Evolutionary conservation across 1,140 invertebrate genomes (phyloP), one percentile per base, ranked within the genome.

Genomic region (Conopomorpha cramerella): DNA sequence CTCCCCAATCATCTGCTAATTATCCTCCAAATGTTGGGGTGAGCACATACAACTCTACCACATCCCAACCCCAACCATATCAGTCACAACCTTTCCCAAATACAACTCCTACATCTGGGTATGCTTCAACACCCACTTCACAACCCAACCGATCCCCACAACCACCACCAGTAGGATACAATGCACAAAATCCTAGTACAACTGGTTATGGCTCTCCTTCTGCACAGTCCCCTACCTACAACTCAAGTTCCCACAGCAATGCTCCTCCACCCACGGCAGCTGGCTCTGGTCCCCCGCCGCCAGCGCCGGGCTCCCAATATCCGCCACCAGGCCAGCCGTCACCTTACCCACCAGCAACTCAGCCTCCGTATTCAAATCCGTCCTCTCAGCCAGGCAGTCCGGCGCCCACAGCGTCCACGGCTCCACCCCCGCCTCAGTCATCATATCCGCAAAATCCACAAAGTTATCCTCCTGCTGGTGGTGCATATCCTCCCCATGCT

Each of bases 111-210:
- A 71, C 61, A 23, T n/a, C n/a, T n/a, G n/a, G n/a, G n/a, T 79
- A 79, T 32, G 70, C 66, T 40, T 65, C 77, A 16, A 65, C 77
- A 15, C 64, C 74, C 15, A 64, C 76, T 7, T 71, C 77, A 8
- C 77, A 79, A 38, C 77, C 77, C 3, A 79, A 76, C 43, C 58
- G 76, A 11, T 78, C 77, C 15, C 77, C 77, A 13, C 77, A 78
- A 51, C 77, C 74, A 15, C 68, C 62, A 17, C 55, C 62, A 8
- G 65, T 56, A 51, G 67, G 74, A 23, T 72, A 77, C 32, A 59
- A 61, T 15, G 39, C 68, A 2, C 65, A 77, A 42, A 77, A 70
- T 33, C 64, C 70, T 2, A 66, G 60, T 43, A n/a, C n/a, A n/a
- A 60, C 68, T 26, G 66, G 67, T 12, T 78, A 78, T 56, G 74